These are phyloP conservation scores for Cathartes aura DNA, from an alignment of 2,113 vertebrate genomes.

Conservation along the genomic window DNA sequence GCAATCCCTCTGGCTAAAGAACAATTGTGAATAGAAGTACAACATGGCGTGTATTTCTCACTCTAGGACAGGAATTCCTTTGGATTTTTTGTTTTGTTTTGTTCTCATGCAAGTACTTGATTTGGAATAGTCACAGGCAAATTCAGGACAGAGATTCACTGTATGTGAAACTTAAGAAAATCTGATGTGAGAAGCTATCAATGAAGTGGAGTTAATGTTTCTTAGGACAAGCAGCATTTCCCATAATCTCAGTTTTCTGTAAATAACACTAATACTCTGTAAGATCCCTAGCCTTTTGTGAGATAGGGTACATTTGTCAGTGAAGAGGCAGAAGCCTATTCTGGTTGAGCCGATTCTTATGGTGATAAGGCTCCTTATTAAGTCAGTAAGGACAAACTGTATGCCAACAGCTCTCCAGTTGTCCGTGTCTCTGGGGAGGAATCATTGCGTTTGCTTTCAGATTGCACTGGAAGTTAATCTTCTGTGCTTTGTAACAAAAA, in stretches of 20 bases:
- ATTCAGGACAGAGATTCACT: not conserved
- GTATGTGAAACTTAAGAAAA: not conserved
- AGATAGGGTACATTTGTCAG: not conserved
- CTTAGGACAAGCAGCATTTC: not conserved
- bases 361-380: not conserved
- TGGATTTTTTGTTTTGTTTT: not conserved
- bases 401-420: not conserved
- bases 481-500: not conserved
- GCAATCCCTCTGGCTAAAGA: not conserved
- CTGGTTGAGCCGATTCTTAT: not conserved
- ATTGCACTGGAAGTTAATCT: not conserved
- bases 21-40: not conserved
- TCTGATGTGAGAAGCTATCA: not conserved
- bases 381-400: not conserved
- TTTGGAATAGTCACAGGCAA: not conserved
- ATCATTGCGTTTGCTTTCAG: not conserved
- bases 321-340: not conserved
- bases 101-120: not conserved
- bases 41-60: not conserved
- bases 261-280: not conserved
- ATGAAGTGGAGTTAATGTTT: not conserved
- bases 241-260: not conserved
- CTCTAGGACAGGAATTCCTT: not conserved
- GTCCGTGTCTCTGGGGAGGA: not conserved
- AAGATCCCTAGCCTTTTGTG: not conserved